Conservation (phyloP, 2,888 invertebrate species). For the Trilocha varians region DNA sequence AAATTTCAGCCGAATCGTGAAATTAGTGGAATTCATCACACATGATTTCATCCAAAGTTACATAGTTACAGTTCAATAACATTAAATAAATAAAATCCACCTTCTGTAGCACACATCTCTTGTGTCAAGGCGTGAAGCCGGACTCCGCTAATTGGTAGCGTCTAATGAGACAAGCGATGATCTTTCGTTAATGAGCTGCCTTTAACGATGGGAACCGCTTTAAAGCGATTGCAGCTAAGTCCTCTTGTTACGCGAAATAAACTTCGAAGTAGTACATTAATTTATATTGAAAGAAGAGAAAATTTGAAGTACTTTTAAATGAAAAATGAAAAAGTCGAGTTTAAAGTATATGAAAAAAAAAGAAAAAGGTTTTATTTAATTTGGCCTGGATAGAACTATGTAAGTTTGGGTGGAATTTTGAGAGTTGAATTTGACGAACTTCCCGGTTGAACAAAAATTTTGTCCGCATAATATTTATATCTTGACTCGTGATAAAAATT, state of each 20-base stretch:
- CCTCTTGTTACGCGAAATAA: not conserved
- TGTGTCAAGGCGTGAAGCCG: conserved; percentile 18
- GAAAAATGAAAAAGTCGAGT: not conserved
- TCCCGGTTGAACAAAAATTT: no score
- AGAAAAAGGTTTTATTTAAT: no score
- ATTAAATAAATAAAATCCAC: not conserved
- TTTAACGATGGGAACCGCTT: conserved; percentile 22
- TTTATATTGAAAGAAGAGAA: no score
- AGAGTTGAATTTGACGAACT: no score
- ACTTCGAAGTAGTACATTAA: not conserved
- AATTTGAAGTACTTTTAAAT: not conserved
- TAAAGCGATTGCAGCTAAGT: conserved; percentile 11
- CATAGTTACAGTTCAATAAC: no score
- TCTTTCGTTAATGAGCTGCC: conserved; percentile 49
- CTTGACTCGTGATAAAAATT: no score
- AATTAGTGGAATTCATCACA: not conserved
- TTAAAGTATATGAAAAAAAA: no score
- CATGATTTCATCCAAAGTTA: no score
- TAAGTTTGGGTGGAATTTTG: no score
- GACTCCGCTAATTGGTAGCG: conserved; percentile 49
- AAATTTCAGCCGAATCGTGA: not conserved
- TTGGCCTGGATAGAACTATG: no score
- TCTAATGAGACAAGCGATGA: conserved; percentile 62
- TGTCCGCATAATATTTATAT: no score
- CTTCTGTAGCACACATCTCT: conserved; percentile 1